These are phyloP conservation scores for Phymatocera aterrima DNA, from an alignment of 2,888 invertebrate genomes.

Conservation along the genomic window DNA sequence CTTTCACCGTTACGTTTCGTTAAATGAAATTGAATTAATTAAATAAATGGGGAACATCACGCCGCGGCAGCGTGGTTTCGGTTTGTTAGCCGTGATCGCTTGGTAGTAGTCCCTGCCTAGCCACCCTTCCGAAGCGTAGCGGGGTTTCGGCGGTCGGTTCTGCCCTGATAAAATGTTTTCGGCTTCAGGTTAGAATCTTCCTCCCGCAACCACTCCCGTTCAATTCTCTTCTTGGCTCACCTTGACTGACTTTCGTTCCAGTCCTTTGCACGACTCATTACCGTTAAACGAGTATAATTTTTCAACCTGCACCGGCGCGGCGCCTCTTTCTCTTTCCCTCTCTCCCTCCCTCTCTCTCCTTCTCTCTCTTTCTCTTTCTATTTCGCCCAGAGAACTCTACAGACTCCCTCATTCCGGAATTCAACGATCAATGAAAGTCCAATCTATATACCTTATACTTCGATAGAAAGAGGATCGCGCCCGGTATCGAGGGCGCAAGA, in stretches of 20 bases:
- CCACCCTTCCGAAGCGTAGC: too few species aligned
- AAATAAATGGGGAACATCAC: conserved; percentile 56
- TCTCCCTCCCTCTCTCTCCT: background rate
- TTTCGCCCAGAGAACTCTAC: background rate
- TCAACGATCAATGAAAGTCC: conserved; percentile 51
- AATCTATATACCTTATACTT: conserved; percentile 6
- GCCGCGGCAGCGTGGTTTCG: conserved; percentile 44
- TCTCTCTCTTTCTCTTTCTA: background rate
- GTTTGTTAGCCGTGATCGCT: conserved; percentile 51
- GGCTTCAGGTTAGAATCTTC: conserved; percentile 15
- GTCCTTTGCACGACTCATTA: conserved; percentile 53
- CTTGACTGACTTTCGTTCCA: conserved; percentile 41
- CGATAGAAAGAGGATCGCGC: conserved; percentile 1
- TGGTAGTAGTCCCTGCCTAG: too few species aligned
- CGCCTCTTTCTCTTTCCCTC: background rate
- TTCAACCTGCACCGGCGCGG: conserved; percentile 52
- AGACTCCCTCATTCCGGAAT: conserved; percentile 4
- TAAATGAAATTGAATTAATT: conserved; percentile 56
- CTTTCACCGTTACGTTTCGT: background rate
- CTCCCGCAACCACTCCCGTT: conserved; percentile 14
- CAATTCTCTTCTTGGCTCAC: conserved; percentile 25
- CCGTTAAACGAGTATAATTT: conserved; percentile 59
- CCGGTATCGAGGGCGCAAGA: conserved; percentile 6
- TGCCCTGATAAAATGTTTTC: conserved; percentile 33
- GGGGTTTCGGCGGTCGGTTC: background rate